Base-by-base conservation (phyloP, 92 coral and sea anemone species). In the Parazoanthus swiftii region DNA sequence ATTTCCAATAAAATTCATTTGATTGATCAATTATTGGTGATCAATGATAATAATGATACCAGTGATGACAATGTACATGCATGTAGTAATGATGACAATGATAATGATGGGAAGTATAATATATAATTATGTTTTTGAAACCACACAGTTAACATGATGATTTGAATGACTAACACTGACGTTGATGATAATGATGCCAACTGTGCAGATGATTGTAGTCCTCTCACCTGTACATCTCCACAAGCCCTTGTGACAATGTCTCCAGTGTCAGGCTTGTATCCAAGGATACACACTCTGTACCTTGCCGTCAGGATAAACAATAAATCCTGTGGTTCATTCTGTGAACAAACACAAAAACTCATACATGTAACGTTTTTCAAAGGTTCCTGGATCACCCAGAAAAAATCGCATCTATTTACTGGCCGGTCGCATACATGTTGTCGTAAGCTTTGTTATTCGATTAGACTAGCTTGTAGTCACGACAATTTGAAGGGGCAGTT, bases 231-330 rank as follows among this genome's bases (percentile, higher is more conserved):
- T 0, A 97, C 98, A 90, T 97, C 99, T 59, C 99, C 99, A 92
- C 95, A 97, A 23, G 99, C 99, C 85, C 99, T 91, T 39, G 99
- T 97, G 33, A 97, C 93, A 79, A 97, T 91, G 66, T 97, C 99
- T 39, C 96, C 99, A 76, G 99, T 86, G 42, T 94, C 99, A 5
- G 94, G 81, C 76, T 88, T 94, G 85, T 97, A 97, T 18, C 97
- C 94, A 21, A 97, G 94, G 56, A 97, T 97, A 50, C 94, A 93
- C 10, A 94, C 99, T 59, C 99, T 93, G 88, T 97, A 97, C 44
- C 98, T 85, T 72, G 94, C 98, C 0, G 99, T 97, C 51, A 97
- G 90, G 76, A 97, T 93, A 86, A 97, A 97, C 85, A 97, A 79
- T 46, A 97, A 90, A 70, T 95, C 99, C 84, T 97, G 99, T 8